A percentile compares a stretch with the other conserved stretches of the same genome.
These are phyloP conservation scores for Eretmochelys imbricata DNA, from an alignment of 2,113 vertebrate genomes.

Conservation along the genomic window DNA sequence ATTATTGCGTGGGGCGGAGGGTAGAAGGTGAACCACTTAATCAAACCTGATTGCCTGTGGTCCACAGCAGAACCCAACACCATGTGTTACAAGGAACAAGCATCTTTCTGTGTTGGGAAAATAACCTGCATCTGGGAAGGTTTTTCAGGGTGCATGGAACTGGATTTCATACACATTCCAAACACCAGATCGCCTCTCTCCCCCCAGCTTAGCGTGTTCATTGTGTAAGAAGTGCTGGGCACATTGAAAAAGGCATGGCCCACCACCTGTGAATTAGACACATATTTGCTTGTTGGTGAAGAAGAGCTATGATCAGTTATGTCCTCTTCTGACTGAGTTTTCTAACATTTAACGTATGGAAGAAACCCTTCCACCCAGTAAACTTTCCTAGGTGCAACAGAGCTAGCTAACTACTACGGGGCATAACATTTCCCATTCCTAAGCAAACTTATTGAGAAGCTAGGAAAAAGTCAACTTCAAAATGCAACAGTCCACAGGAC, in stretches of 20 bases:
- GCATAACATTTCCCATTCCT: neutral
- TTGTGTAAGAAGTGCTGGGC: neutral
- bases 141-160: neutral
- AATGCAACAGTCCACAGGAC: neutral
- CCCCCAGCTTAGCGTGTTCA: neutral
- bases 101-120: neutral
- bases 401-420: slow-evolving; percentile 18
- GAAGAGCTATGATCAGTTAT: neutral
- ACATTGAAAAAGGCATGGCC: neutral
- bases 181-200: neutral
- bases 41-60: neutral
- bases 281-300: neutral
- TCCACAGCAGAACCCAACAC: neutral
- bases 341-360: slow-evolving; percentile 14
- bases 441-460: slow-evolving; percentile 14
- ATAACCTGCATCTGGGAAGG: neutral
- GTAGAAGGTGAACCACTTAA: neutral
- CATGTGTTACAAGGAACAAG: neutral
- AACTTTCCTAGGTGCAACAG: slow-evolving; percentile 1
- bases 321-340: neutral
- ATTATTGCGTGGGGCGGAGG: neutral
- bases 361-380: slow-evolving; percentile 42
- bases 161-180: neutral
- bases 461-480: neutral
- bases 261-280: neutral